Percentiles rank a stretch among this genome's conserved stretches.
Evolutionary conservation across 2,888 invertebrate species (phyloP).

Genomic region (Calliopum simillimum): DNA sequence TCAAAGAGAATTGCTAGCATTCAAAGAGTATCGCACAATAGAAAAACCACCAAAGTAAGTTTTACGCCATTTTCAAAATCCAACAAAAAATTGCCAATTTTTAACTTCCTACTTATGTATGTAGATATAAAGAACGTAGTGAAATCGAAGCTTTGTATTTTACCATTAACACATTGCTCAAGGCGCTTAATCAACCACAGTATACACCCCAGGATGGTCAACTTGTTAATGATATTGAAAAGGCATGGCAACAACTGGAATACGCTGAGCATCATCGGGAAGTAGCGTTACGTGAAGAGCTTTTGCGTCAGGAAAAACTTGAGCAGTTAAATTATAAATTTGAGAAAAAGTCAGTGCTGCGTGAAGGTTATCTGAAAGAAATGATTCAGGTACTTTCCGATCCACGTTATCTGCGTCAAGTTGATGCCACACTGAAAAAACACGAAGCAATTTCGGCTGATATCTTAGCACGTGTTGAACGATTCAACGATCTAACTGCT

Average conservation of each 20-base stretch:
- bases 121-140: constrained; percentile 93
- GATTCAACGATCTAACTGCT: constrained; percentile 91
- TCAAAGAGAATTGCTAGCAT: constrained; percentile 86
- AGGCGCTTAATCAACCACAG: constrained; percentile 90
- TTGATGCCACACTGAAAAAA: constrained; percentile 97
- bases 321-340: constrained; percentile 97
- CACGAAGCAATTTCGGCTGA: constrained; percentile 98
- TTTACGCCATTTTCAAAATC: not conserved
- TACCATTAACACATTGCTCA: constrained; percentile 95
- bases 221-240: constrained; percentile 93
- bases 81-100: not conserved
- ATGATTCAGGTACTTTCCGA: constrained; percentile 96
- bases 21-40: constrained; percentile 95
- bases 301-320: constrained; percentile 90
- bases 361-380: constrained; percentile 96
- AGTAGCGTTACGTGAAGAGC: constrained; percentile 89
- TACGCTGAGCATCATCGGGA: constrained; percentile 94
- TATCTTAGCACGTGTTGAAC: constrained; percentile 91
- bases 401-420: constrained; percentile 90
- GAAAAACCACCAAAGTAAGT: constrained; percentile 97
- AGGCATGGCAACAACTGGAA: constrained; percentile 93
- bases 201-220: constrained; percentile 90
- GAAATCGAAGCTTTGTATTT: constrained; percentile 97
- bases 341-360: constrained; percentile 91
- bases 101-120: constrained; percentile 14